Evolutionary conservation across 2,113 vertebrate genomes (phyloP), one percentile per base, ranked within the genome.

Genomic region (Antechinus flavipes): DNA sequence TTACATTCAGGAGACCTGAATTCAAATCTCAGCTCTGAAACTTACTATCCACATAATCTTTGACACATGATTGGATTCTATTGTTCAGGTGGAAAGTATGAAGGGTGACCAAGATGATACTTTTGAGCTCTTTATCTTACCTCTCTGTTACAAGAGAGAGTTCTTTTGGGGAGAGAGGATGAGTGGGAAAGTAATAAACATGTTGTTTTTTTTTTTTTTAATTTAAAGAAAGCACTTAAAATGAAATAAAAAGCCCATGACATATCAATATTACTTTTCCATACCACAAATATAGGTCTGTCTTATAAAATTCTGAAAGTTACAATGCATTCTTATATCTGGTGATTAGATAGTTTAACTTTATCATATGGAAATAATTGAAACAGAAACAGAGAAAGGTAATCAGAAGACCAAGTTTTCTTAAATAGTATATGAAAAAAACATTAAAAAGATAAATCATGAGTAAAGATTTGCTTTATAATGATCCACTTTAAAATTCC

Each of bases 331-430:
- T 94, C 54, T 53, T 94, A n/a, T 50, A 56, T 42, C 27, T 42
- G 30, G 16, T 10, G 27, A 1, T 94, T 91, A 94, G 30, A 14
- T 95, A 92, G 2, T 14, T 2, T 27, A 76, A 92, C 93, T 93
- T 93, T 91, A 91, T 68, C 25, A 96, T 61, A 95, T 93, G 50
- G 35, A 94, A 56, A 7, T 26, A 94, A 26, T 91, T 91, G 24
- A 22, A 61, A 96, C 89, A 93, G 23, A 68, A 68, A 35, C 30
- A 68, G 58, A 68, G 58, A 68, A 68, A 12, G 3, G 10, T 68
- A 68, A 68, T 19, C 27, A 68, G 58, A 68, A 16, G 30, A 14
- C 30, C 11, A 68, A 16, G 11, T 35, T 68, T 10, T 68, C 58
- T 68, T 91, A 90, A 94, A 23, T 76, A 54, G 92, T 46, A 93